A percentile compares a stretch with the other conserved stretches of the same genome.
phyloP scores from a whole-genome alignment of 2,888 invertebrate genomes.

The Oxyteleia sp. region DNA sequence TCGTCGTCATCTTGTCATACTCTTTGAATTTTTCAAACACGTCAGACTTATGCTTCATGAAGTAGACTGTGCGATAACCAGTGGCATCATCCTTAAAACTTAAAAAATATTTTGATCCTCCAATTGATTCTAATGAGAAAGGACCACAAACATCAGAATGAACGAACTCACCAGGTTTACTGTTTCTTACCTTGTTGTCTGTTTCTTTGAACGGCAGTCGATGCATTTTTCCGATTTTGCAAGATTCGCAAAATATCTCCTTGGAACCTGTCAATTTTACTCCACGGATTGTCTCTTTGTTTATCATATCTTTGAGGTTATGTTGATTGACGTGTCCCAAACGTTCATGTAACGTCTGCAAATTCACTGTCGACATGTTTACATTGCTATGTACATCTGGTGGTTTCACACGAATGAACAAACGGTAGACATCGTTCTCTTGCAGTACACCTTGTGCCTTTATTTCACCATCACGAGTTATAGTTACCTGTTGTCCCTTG shows the following conservation, averaged over 20 bases:
- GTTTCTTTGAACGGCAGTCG: background rate
- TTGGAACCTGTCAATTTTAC: slow-evolving; percentile 39
- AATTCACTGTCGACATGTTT: slow-evolving; percentile 8
- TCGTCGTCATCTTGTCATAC: slow-evolving; percentile 15
- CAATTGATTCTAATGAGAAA: slow-evolving; percentile 67
- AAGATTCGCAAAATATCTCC: slow-evolving; percentile 76
- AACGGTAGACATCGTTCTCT: slow-evolving; percentile 16
- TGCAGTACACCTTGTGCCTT: slow-evolving; percentile 11
- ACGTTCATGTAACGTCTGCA: slow-evolving; percentile 21
- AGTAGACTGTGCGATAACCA: slow-evolving; percentile 62
- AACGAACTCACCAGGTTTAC: slow-evolving; percentile 18
- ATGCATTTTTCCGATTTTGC: slow-evolving; percentile 72
- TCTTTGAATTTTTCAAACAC: slow-evolving; percentile 28
- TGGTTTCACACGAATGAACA: slow-evolving; percentile 10
- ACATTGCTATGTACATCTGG: background rate
- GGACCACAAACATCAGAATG: slow-evolving; percentile 74
- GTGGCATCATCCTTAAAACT: slow-evolving; percentile 72
- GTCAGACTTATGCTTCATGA: slow-evolving; percentile 61
- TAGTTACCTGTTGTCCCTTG: background rate
- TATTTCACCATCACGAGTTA: background rate
- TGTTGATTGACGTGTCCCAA: slow-evolving; percentile 40
- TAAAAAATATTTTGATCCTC: slow-evolving; percentile 68
- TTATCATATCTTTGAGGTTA: slow-evolving; percentile 29
- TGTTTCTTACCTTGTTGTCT: background rate
- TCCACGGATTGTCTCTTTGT: slow-evolving; percentile 26